Percentiles rank a stretch among this genome's conserved stretches.
phyloP scores from a whole-genome alignment of 2,888 invertebrate species.

The Itoplectis maculator region DNA sequence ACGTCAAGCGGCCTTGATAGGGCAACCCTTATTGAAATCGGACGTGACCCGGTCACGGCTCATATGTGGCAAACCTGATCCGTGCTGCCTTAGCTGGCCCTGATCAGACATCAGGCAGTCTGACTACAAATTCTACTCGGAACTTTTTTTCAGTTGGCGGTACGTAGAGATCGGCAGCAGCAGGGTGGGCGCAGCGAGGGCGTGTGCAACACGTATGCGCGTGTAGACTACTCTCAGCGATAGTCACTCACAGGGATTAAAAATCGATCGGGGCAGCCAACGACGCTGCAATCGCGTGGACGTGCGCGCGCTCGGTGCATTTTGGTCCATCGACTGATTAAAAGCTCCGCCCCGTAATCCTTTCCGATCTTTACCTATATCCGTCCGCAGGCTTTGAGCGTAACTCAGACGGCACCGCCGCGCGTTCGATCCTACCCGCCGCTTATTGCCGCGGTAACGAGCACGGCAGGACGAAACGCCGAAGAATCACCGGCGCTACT shows the following conservation, averaged over 20 bases:
- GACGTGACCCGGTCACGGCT: too few relatives aligned
- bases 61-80: too few relatives aligned
- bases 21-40: too few relatives aligned
- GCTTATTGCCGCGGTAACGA: too few relatives aligned
- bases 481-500: too few relatives aligned
- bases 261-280: slow-evolving; percentile 72
- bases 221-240: slow-evolving; percentile 49
- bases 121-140: too few relatives aligned
- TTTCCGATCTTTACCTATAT: neutral
- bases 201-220: neutral
- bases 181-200: too few relatives aligned
- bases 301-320: neutral
- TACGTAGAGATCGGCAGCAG: too few relatives aligned
- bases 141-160: neutral
- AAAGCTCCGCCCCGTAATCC: slow-evolving; percentile 59
- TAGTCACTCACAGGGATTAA: slow-evolving; percentile 75
- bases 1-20: too few relatives aligned
- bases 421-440: neutral
- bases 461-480: too few relatives aligned
- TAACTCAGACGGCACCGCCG: neutral
- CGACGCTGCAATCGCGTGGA: slow-evolving; percentile 3
- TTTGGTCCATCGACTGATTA: slow-evolving; percentile 72
- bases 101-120: too few relatives aligned
- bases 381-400: slow-evolving; percentile 2
- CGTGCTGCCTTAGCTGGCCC: too few relatives aligned